phyloP scores from a whole-genome alignment of 2,113 vertebrate species.

The Proterorhinus semilunaris region DNA sequence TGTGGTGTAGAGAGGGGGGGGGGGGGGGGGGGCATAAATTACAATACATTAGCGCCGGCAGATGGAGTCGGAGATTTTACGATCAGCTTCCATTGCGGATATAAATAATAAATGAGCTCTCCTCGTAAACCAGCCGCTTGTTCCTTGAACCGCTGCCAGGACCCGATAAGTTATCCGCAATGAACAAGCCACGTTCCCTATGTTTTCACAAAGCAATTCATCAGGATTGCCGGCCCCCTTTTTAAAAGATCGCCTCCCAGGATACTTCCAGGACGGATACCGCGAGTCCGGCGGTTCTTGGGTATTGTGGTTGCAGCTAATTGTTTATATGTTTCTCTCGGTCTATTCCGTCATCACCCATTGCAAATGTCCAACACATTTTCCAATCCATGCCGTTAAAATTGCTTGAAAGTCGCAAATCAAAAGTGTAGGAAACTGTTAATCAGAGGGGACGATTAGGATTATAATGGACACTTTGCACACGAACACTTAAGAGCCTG shows the following conservation, averaged over 20 bases:
- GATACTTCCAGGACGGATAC: not conserved
- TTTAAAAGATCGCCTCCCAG: not conserved
- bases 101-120: constrained; percentile 23
- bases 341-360: too few species aligned
- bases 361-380: too few species aligned
- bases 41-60: constrained; percentile 31
- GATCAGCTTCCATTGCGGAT: constrained; percentile 2
- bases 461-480: too few species aligned
- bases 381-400: too few species aligned
- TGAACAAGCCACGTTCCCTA: not conserved
- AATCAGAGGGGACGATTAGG: too few species aligned
- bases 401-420: too few species aligned
- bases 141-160: not conserved
- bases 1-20: constrained; percentile 15
- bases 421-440: too few species aligned
- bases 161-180: not conserved
- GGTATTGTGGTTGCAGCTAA: too few species aligned
- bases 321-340: too few species aligned
- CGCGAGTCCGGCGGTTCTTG: too few species aligned
- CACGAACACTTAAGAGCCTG: too few species aligned
- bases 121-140: not conserved
- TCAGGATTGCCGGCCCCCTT: not conserved
- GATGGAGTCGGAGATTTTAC: constrained; percentile 25
- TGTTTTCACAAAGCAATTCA: constrained; percentile 14
- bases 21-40: constrained; percentile 31